Evolutionary conservation across 2,113 vertebrate species (phyloP).

Genomic region (Serinus canaria): DNA sequence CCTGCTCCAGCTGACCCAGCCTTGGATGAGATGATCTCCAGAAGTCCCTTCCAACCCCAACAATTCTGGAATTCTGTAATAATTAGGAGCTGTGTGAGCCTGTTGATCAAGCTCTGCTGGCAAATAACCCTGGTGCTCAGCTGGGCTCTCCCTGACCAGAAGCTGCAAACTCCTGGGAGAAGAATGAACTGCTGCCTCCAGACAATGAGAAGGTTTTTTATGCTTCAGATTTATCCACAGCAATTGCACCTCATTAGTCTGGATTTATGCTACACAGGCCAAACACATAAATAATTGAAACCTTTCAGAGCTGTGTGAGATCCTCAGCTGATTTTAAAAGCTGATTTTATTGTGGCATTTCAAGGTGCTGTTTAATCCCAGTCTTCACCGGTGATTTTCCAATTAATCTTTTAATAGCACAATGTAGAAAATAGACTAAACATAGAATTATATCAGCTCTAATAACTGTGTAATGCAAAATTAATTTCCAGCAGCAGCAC

Average conservation of each 20-base stretch:
- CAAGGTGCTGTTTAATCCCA: conserved; percentile 62
- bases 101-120: not conserved
- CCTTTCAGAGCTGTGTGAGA: conserved; percentile 38
- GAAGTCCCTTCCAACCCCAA: not conserved
- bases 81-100: not conserved
- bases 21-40: not conserved
- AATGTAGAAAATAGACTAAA: conserved; percentile 17
- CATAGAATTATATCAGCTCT: conserved; percentile 16
- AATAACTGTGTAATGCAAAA: not conserved
- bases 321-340: conserved; percentile 60
- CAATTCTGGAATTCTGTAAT: not conserved
- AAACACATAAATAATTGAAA: conserved; percentile 68
- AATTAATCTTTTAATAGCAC: conserved; percentile 53
- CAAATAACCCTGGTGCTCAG: not conserved
- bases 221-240: conserved; percentile 41
- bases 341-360: conserved; percentile 44
- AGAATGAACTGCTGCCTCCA: not conserved
- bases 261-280: conserved; percentile 51
- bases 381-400: conserved; percentile 40
- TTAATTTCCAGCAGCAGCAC: conserved; percentile 33
- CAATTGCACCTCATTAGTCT: conserved; percentile 68
- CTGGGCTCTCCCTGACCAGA: not conserved
- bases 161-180: not conserved
- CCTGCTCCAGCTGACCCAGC: not conserved
- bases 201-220: not conserved